A percentile compares a stretch with the other conserved stretches of the same genome.
Conservation (phyloP, 2,113 vertebrate genomes). For the Semnornis frantzii region DNA sequence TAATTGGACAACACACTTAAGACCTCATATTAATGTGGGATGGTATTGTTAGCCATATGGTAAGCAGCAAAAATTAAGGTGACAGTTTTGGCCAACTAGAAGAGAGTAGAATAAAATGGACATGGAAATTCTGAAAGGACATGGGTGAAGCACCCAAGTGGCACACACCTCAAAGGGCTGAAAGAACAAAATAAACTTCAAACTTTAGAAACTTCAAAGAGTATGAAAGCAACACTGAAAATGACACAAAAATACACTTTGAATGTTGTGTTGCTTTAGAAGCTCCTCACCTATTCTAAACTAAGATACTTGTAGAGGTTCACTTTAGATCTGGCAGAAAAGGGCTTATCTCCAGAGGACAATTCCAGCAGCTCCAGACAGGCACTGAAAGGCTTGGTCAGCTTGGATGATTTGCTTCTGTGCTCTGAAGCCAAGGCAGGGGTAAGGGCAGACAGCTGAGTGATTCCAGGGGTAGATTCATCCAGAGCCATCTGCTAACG, state of each 20-base stretch:
- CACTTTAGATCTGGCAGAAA: neutral
- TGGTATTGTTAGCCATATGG: too few species aligned
- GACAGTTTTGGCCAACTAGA: neutral
- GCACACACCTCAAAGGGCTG: neutral
- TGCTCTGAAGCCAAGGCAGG: neutral
- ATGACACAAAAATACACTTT: neutral
- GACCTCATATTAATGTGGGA: neutral
- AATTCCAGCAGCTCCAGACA: neutral
- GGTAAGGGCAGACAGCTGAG: neutral
- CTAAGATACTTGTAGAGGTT: neutral
- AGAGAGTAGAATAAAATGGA: neutral
- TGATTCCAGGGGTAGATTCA: neutral
- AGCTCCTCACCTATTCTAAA: neutral
- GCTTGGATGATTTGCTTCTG: neutral
- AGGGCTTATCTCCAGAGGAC: neutral
- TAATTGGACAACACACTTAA: neutral
- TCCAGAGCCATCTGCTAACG: neutral
- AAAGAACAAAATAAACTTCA: neutral
- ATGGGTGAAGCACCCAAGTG: neutral
- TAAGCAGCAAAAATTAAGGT: neutral
- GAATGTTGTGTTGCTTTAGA: neutral
- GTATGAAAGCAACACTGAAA: neutral
- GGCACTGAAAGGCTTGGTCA: neutral
- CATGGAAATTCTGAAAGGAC: neutral
- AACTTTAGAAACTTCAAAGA: neutral